Evolutionary conservation across 2,113 vertebrate genomes (phyloP), one percentile per base, ranked within the genome.

Genomic region (Sclerurus mexicanus): DNA sequence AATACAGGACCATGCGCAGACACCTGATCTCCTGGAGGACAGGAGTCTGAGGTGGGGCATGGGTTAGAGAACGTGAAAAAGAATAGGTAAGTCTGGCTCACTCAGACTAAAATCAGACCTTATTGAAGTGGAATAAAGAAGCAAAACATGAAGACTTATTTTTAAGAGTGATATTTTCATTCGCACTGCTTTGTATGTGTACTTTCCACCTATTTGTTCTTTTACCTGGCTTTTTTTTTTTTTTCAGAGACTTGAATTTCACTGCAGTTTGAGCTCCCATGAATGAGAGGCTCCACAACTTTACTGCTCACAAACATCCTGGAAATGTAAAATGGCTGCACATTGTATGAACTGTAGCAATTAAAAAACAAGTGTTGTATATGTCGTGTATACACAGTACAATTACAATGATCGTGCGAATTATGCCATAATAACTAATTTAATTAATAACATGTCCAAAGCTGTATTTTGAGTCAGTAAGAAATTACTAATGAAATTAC

Each of bases 241-340:
- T 30, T 40, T 44, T 17, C 37, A 49, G 18, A 40, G 31, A 68
- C 18, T 59, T 55, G 5, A 68, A 8, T 60, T 81, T 46, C 25
- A 7, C 8, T 53, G 15, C 8, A 30, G 33, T 33, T 62, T 0
- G 0, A 87, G 24, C 4, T 81, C 12, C 3, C 2, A 18, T 9
- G 18, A 78, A 56, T 25, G 14, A 50, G 10, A 20, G 3, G 3
- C 4, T 59, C 25, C 8, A 4, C 35, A 76, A 42, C 7, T 72
- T 63, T 44, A 35, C 16, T 59, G n/a, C 56, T 56, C 52, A 22
- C 31, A 50, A 64, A 40, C 10, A 37, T 27, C 42, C 75, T 77
- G 68, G 33, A 71, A 82, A 53, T 33, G 25, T 37, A 78, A 85
- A 24, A 66, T 8, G 7, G 21, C 17, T 88, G 8, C 25, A 75